phyloP scores from a whole-genome alignment of 2,888 invertebrate species.

The Drosophila rellima region DNA sequence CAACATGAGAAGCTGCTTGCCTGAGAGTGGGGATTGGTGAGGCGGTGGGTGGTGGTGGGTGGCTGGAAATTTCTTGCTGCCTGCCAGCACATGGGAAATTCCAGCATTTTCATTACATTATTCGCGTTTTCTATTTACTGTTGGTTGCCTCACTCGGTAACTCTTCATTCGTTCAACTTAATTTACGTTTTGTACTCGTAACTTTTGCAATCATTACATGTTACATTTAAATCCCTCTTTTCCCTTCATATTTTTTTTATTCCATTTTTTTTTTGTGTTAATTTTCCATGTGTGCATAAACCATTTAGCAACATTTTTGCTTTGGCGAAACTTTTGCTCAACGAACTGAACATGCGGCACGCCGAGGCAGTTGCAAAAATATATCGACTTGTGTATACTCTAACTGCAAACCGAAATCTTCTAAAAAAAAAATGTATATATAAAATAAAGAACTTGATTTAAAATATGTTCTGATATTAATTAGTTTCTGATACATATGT shows the following conservation, averaged over 20 bases:
- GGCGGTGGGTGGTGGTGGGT: neutral
- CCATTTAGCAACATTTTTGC: slow-evolving; percentile 75
- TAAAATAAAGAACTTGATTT: too few species aligned
- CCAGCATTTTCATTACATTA: slow-evolving; percentile 62
- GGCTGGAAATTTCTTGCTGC: slow-evolving; percentile 6
- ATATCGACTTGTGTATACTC: slow-evolving; percentile 35
- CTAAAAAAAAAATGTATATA: neutral
- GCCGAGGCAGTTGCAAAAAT: neutral
- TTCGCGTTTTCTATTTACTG: slow-evolving; percentile 55
- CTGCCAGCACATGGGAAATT: slow-evolving; percentile 30
- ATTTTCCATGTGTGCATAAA: slow-evolving; percentile 74
- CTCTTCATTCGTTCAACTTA: slow-evolving; percentile 80
- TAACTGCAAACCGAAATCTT: neutral
- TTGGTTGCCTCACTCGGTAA: slow-evolving; percentile 42
- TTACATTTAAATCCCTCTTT: slow-evolving; percentile 67
- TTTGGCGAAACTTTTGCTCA: slow-evolving; percentile 59
- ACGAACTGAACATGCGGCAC: slow-evolving; percentile 1
- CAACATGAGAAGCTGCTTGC: slow-evolving; percentile 45
- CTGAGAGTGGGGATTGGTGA: neutral
- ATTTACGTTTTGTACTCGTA: slow-evolving; percentile 74
- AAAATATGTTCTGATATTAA: too few species aligned
- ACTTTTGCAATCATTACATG: slow-evolving; percentile 81
- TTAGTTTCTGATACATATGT: too few species aligned
- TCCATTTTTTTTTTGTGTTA: slow-evolving; percentile 16
- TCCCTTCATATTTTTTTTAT: slow-evolving; percentile 8